Evolutionary conservation across 2,797 vertebrate genomes (phyloP).

Genomic region (Myripristis murdjan): DNA sequence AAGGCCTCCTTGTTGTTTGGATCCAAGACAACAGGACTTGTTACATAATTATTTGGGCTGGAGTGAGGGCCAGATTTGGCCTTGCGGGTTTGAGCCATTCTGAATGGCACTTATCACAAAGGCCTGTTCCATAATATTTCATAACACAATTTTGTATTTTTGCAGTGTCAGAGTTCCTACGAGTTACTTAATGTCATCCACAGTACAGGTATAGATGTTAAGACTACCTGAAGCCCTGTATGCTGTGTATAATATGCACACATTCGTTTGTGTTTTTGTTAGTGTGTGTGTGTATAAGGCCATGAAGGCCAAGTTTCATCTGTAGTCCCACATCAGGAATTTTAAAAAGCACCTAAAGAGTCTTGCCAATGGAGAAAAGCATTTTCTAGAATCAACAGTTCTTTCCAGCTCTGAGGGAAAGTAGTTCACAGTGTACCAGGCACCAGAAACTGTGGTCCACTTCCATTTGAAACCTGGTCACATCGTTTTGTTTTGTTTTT

Average conservation of each 20-base stretch:
- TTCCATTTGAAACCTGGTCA: constrained; percentile 12
- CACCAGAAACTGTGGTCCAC: constrained; percentile 15
- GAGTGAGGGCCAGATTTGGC: background rate
- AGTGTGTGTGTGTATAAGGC: constrained; percentile 6
- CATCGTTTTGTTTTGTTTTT: no score
- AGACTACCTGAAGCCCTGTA: background rate
- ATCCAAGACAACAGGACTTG: background rate
- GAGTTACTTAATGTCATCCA: no score
- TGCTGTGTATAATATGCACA: no score
- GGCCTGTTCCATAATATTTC: background rate
- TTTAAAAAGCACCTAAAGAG: background rate
- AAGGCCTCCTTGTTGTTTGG: constrained; percentile 17
- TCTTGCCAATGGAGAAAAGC: background rate
- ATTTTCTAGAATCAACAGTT: background rate
- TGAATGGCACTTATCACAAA: constrained; percentile 9
- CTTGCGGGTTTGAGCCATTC: background rate
- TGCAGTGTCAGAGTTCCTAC: background rate
- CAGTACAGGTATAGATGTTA: background rate
- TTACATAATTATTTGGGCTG: constrained; percentile 13
- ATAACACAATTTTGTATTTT: background rate
- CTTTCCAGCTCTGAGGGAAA: constrained; percentile 3
- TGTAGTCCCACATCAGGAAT: background rate
- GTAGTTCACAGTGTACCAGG: background rate
- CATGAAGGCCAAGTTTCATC: background rate
- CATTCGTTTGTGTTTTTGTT: constrained; percentile 31